phyloP scores from a whole-genome alignment of 2,113 vertebrate genomes.

The Hyaena hyaena region DNA sequence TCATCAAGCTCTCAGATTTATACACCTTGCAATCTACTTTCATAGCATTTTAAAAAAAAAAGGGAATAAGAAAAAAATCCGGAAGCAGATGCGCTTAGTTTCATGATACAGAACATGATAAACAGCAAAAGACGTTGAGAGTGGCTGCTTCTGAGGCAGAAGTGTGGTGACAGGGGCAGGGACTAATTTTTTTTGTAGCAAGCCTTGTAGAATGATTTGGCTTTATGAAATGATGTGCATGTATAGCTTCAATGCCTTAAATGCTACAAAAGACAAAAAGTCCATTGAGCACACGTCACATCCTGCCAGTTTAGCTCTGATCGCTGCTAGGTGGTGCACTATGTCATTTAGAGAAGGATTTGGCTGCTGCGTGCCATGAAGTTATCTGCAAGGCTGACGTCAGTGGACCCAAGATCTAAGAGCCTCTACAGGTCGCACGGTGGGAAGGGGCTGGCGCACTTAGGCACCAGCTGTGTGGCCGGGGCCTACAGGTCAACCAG shows the following conservation, averaged over 20 bases:
- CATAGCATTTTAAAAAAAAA: not conserved
- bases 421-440: rapidly evolving
- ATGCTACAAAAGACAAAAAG: not conserved
- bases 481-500: not conserved
- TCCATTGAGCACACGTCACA: not conserved
- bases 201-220: not conserved
- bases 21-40: not conserved
- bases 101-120: not conserved
- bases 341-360: not conserved
- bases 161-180: not conserved
- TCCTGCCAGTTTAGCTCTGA: not conserved
- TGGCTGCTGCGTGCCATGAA: not conserved
- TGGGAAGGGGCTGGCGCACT: not conserved
- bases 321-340: not conserved
- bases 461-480: too few species aligned
- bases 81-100: not conserved
- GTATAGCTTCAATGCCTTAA: not conserved
- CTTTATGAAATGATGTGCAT: not conserved
- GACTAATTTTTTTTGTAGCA: not conserved
- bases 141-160: not conserved
- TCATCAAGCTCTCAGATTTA: not conserved
- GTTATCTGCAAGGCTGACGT: not conserved
- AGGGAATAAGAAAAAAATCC: not conserved
- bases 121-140: not conserved
- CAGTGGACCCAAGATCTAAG: not conserved